phyloP scores from a whole-genome alignment of 2,888 invertebrate genomes.

The Pecten maximus region DNA sequence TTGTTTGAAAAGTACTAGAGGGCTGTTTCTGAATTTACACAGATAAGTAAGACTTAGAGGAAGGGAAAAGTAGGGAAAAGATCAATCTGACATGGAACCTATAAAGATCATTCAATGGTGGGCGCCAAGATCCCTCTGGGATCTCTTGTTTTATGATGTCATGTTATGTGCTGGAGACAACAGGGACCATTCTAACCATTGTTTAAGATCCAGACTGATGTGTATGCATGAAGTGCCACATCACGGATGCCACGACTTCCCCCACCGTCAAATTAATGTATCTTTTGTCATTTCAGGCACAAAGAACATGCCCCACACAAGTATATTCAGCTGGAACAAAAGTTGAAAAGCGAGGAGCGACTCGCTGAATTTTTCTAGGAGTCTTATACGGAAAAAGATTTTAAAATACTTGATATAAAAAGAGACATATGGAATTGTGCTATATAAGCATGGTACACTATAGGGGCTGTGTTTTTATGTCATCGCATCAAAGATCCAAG shows the following conservation, averaged over 20 bases:
- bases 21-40: too few relatives aligned
- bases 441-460: not conserved
- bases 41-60: too few relatives aligned
- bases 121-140: too few relatives aligned
- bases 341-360: constrained; percentile 76
- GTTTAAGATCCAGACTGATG: not conserved
- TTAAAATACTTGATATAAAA: not conserved
- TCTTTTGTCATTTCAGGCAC: constrained; percentile 76
- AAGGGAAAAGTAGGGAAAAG: too few relatives aligned
- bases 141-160: not conserved
- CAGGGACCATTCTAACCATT: not conserved
- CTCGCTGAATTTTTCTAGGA: constrained; percentile 75
- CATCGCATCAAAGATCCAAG: not conserved
- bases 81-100: too few relatives aligned
- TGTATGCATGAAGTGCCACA: constrained; percentile 26
- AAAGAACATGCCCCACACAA: constrained; percentile 82
- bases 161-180: not conserved
- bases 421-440: not conserved
- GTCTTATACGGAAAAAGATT: not conserved
- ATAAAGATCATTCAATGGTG: too few relatives aligned
- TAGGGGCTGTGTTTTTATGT: not conserved
- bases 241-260: not conserved
- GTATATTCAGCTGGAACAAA: constrained; percentile 81
- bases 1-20: too few relatives aligned
- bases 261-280: not conserved